Base-by-base conservation (phyloP, 2,113 vertebrate genomes). In the Cinclus cinclus region DNA sequence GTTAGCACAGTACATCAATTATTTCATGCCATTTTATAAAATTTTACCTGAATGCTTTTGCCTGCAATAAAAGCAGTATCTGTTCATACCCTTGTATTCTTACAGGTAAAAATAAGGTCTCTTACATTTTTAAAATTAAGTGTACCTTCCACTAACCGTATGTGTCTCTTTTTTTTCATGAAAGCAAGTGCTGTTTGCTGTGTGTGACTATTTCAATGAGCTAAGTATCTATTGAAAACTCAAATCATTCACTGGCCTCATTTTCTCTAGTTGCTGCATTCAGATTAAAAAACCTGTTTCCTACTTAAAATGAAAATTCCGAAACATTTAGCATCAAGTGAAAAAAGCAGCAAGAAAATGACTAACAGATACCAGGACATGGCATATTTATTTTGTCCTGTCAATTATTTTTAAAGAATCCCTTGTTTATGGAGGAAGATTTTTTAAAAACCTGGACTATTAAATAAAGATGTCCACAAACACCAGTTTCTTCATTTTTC, bases 321-420 rank as follows among this genome's bases (percentile, higher is more conserved):
- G 96, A 96, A 95, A 86, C 25, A 16, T 95, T 97, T 95, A 91
- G 41, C 80, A 83, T 67, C 68, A 78, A 83, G 60, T 78, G 77
- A 93, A 91, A 90, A 92, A 97, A 96, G 62, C 94, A 97, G 92
- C 80, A 87, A 86, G 86, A 90, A 92, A 87, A 70, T 82, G 88
- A 92, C 84, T 95, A 96, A 94, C 67, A 70, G 87, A 92, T 50
- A 93, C 82, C 59, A 14, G 79, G 83, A 80, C 53, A 15, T 33
- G 23, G 70, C 80, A 60, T 97, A 97, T 97, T 97, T 96, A 94
- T 97, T 96, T 97, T 92, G 86, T 64, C 81, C 92, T 97, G 88
- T 91, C 96, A 96, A 97, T 98, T 96, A 97, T 96, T 97, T 97
- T 97, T 92, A 98, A 98, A 97, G 92, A 96, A 97, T 95, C 92